phyloP scores from a whole-genome alignment of 2,797 vertebrate genomes.

The Sebastolobus altivelis region DNA sequence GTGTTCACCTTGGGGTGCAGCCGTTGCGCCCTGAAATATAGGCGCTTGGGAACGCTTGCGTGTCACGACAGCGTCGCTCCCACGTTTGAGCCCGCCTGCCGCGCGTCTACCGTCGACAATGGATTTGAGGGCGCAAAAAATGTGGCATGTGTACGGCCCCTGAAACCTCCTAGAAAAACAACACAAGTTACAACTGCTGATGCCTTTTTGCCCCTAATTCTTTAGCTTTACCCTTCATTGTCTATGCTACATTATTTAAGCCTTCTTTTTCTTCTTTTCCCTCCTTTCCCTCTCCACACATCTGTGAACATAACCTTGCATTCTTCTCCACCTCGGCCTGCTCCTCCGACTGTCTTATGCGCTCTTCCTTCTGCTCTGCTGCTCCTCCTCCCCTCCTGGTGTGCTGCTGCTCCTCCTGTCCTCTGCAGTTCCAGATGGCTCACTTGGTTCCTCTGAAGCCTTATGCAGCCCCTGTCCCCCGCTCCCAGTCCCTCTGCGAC shows the following conservation, averaged over 20 bases:
- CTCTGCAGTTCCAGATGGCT: conserved; percentile 91
- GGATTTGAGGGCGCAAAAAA: too few relatives aligned
- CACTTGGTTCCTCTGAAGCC: conserved; percentile 94
- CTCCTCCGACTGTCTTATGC: conserved; percentile 25
- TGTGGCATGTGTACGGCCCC: too few relatives aligned
- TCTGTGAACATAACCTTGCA: conserved; percentile 40
- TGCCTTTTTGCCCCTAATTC: conserved; percentile 25
- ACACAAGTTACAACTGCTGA: neutral
- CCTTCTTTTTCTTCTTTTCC: conserved; percentile 43
- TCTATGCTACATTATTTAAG: conserved; percentile 41
- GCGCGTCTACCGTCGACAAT: too few relatives aligned
- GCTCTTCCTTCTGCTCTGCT: conserved; percentile 33
- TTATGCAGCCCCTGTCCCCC: conserved; percentile 92
- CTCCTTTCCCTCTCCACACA: conserved; percentile 13
- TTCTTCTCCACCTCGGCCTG: conserved; percentile 26
- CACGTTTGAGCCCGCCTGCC: too few relatives aligned
- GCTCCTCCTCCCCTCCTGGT: conserved; percentile 28
- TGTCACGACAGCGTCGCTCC: too few relatives aligned
- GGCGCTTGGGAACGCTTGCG: too few relatives aligned
- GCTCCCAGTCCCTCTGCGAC: conserved; percentile 96
- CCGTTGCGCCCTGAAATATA: too few relatives aligned
- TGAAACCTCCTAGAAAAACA: neutral
- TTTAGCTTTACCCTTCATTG: conserved; percentile 40
- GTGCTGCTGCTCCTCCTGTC: conserved; percentile 51
- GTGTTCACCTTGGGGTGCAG: too few relatives aligned